Evolutionary conservation across 2,888 invertebrate species (phyloP), one percentile per base, ranked within the genome.

Genomic region (Eupithecia abbreviata): DNA sequence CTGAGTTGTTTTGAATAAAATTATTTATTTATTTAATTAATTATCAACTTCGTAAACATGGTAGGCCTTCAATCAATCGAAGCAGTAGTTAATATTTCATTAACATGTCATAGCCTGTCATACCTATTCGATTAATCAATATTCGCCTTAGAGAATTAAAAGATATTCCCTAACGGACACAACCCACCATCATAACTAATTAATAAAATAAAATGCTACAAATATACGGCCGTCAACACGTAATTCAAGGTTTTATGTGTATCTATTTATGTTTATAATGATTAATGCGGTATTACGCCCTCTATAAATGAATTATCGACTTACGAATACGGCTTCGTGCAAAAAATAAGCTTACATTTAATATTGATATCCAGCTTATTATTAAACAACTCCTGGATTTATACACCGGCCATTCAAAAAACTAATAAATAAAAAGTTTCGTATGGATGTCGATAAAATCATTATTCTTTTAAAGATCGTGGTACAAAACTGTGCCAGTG

Each of bases 171-270:
- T 76, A 58, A 55, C 72, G 72, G 68, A 76, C 77, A 80, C 79
- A 78, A 76, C 77, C 70, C 70, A 74, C 76, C 55, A 76, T 71
- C 72, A 75, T 80, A 76, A 79, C 79, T 80, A 79, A 80, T 82
- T 72, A 70, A 81, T 77, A 80, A 76, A 77, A 79, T 74, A 74
- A 77, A 74, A 75, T 71, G 74, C 69, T 67, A 75, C 74, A 79
- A 79, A 81, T 80, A 78, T 71, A 75, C 74, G 51, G 73, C 76
- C 73, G 45, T 79, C 76, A 72, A 73, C 68, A 70, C 49, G 79
- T 80, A 79, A 82, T 80, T 81, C 80, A 81, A 71, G 51, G 77
- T 77, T 76, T 67, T 70, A 30, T 72, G 10, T 68, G 72, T 41
- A 51, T 62, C 15, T 66, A 7, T 73, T 73, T 80, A 77, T 65